Percentiles rank a stretch among this genome's conserved stretches.
Conservation (phyloP, 2,113 vertebrate genomes). For the Indicator indicator region DNA sequence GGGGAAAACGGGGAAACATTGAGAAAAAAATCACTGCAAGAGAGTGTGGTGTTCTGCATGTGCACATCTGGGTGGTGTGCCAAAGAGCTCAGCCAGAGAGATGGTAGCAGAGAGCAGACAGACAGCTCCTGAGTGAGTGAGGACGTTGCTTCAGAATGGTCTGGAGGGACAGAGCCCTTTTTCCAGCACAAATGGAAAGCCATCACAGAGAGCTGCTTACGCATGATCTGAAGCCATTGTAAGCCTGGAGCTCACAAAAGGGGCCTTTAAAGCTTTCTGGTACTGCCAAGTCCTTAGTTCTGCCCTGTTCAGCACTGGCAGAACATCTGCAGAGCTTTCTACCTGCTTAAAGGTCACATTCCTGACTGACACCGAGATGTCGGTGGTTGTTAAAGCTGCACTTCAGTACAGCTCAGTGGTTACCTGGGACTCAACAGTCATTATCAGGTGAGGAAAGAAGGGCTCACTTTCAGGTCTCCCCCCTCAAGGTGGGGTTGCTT, state of each 20-base stretch:
- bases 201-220: not conserved
- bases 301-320: not conserved
- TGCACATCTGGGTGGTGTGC: not conserved
- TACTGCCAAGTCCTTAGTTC: not conserved
- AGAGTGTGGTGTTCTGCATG: not conserved
- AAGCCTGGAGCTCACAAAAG: not conserved
- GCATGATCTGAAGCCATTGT: not conserved
- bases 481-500: not conserved
- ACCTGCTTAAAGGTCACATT: not conserved
- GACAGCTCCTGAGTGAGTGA: not conserved
- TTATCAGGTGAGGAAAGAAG: not conserved
- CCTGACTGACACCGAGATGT: not conserved
- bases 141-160: not conserved
- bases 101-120: not conserved
- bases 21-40: not conserved
- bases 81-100: not conserved
- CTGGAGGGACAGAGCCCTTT: not conserved
- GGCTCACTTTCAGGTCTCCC: not conserved
- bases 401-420: not conserved
- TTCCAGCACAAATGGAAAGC: rapidly evolving
- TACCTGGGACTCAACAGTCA: not conserved
- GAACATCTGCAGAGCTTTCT: slow-evolving; percentile 8
- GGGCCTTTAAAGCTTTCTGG: slow-evolving; percentile 1
- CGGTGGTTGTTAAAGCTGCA: not conserved
- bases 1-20: not conserved